Percentiles rank a stretch among this genome's conserved stretches.
Evolutionary conservation across 2,888 invertebrate species (phyloP).

Genomic region (Cosmorhoe ocellata): DNA sequence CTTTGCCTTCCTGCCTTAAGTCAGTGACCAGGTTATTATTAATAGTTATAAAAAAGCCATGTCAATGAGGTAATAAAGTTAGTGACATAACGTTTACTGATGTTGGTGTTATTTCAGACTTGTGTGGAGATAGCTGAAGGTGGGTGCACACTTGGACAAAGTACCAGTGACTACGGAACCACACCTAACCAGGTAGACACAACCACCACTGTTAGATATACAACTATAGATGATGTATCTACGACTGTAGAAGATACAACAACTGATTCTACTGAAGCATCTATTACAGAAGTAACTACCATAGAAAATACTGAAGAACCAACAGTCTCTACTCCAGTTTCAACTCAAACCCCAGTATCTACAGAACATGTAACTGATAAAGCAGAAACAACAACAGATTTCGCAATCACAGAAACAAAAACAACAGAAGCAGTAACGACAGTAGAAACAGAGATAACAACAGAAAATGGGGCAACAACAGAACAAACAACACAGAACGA

Average conservation of each 20-base stretch:
- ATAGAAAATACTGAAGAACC: not conserved
- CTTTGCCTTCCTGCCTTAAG: no score
- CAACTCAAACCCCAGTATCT: not conserved
- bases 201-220: not conserved
- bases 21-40: no score
- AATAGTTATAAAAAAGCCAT: no score
- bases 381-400: not conserved
- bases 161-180: not conserved
- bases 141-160: constrained; percentile 38
- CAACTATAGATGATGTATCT: not conserved
- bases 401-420: no score
- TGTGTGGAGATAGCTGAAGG: constrained; percentile 42
- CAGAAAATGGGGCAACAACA: not conserved
- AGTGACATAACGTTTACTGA: no score
- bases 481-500: not conserved
- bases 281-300: not conserved
- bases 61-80: no score
- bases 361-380: not conserved
- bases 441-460: not conserved
- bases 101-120: not conserved
- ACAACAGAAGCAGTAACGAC: not conserved
- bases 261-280: not conserved
- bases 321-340: constrained; percentile 14
- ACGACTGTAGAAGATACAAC: not conserved
- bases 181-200: not conserved